Conservation (phyloP, 2,888 invertebrate genomes). For the Aethes cnicana region DNA sequence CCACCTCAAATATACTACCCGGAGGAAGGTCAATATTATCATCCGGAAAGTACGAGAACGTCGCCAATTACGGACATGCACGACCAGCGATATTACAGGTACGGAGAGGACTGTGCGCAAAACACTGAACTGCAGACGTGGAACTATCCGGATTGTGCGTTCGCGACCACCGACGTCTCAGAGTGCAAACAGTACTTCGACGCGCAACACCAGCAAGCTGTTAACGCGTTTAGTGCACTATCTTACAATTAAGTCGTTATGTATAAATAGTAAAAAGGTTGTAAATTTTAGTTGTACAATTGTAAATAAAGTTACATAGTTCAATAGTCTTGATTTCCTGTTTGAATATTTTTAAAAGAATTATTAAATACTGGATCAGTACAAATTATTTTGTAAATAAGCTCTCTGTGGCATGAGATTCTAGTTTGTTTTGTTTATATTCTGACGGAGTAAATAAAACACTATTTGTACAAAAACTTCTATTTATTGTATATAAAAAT, state of each 20-base stretch:
- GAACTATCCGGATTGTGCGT: constrained; percentile 69
- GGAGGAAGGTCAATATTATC: constrained; percentile 71
- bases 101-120: constrained; percentile 63
- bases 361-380: constrained; percentile 25
- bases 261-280: too few species aligned
- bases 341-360: constrained; percentile 18
- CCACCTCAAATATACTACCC: constrained; percentile 66
- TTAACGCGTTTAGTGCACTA: constrained; percentile 62
- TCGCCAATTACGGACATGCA: constrained; percentile 62
- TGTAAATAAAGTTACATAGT: constrained; percentile 49
- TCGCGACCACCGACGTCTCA: constrained; percentile 52
- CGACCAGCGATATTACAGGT: constrained; percentile 68
- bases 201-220: constrained; percentile 57
- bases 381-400: constrained; percentile 28
- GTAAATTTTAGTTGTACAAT: too few species aligned
- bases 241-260: constrained; percentile 46
- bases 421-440: constrained; percentile 31
- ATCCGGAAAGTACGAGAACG: constrained; percentile 59
- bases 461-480: constrained; percentile 77
- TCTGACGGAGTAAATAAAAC: constrained; percentile 47
- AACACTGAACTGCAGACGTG: constrained; percentile 62
- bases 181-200: constrained; percentile 69
- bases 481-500: constrained; percentile 83
- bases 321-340: constrained; percentile 16
- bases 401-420: constrained; percentile 27